Percentiles rank a stretch among this genome's conserved stretches.
Conservation (phyloP, 2,888 invertebrate genomes). For the Alloplasta piceator region DNA sequence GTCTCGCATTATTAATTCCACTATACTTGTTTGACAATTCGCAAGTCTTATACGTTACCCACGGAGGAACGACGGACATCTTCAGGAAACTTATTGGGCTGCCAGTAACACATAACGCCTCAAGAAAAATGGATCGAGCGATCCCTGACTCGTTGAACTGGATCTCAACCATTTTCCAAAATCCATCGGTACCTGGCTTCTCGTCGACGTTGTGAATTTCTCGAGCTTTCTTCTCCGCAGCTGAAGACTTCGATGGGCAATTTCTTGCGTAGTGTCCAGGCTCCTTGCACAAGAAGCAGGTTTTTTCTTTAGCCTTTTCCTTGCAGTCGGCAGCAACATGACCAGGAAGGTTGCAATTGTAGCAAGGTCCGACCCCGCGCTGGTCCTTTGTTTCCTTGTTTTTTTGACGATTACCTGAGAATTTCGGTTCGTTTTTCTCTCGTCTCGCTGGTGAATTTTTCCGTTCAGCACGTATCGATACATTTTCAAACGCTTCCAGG, state of each 20-base stretch:
- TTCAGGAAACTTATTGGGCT: conserved; percentile 50
- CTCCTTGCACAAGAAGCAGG: conserved; percentile 46
- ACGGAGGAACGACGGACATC: conserved; percentile 20
- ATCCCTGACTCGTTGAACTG: neutral
- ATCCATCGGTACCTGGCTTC: conserved; percentile 7
- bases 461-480: conserved; percentile 7
- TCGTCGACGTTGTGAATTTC: conserved; percentile 29
- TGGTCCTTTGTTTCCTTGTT: neutral
- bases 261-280: conserved; percentile 20
- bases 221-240: neutral
- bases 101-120: conserved; percentile 34
- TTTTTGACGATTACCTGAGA: neutral
- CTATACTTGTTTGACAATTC: conserved; percentile 22
- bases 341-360: conserved; percentile 37
- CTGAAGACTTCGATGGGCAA: conserved; percentile 25
- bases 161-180: neutral
- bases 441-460: neutral
- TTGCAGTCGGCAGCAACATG: conserved; percentile 23
- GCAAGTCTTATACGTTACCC: conserved; percentile 11
- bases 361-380: conserved; percentile 12
- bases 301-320: conserved; percentile 1
- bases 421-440: neutral
- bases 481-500: conserved; percentile 45
- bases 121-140: neutral
- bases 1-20: conserved; percentile 37